phyloP scores from a whole-genome alignment of 2,888 invertebrate genomes.

The Apotomis capreana region DNA sequence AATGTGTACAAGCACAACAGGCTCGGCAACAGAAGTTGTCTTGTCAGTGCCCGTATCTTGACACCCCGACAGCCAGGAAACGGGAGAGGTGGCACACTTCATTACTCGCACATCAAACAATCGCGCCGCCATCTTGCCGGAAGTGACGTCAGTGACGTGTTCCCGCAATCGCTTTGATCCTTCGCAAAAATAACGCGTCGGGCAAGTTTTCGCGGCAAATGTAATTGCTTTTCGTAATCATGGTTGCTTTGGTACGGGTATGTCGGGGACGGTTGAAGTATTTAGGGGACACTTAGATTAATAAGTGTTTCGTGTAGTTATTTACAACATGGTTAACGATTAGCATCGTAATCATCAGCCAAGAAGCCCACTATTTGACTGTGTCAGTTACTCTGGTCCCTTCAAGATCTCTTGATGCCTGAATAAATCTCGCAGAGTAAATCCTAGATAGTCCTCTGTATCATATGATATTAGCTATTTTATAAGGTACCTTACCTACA shows the following conservation, averaged over 20 bases:
- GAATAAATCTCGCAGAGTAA: too few species aligned
- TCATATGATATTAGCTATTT: too few species aligned
- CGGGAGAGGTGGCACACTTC: conserved; percentile 80
- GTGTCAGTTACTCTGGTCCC: too few species aligned
- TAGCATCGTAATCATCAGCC: too few species aligned
- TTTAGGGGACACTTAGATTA: neutral
- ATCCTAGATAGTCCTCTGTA: too few species aligned
- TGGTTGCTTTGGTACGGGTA: conserved; percentile 9
- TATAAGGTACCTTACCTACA: too few species aligned
- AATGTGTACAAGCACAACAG: conserved; percentile 50
- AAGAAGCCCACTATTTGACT: too few species aligned
- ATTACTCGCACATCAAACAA: conserved; percentile 84
- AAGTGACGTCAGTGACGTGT: conserved; percentile 76
- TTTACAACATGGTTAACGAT: too few species aligned
- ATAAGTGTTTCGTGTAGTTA: too few species aligned
- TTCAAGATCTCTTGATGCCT: too few species aligned
- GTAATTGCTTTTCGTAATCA: conserved; percentile 59
- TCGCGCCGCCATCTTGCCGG: conserved; percentile 81
- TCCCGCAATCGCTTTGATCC: conserved; percentile 78
- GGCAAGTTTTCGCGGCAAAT: conserved; percentile 57
- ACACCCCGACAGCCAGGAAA: conserved; percentile 77
- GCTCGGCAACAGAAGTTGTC: conserved; percentile 65
- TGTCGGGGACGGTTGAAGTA: neutral
- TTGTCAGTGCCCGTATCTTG: conserved; percentile 75
- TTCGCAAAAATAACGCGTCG: conserved; percentile 69